A percentile compares a stretch with the other conserved stretches of the same genome.
Conservation (phyloP, 2,888 invertebrate genomes). For the Orchesellides sinensis region DNA sequence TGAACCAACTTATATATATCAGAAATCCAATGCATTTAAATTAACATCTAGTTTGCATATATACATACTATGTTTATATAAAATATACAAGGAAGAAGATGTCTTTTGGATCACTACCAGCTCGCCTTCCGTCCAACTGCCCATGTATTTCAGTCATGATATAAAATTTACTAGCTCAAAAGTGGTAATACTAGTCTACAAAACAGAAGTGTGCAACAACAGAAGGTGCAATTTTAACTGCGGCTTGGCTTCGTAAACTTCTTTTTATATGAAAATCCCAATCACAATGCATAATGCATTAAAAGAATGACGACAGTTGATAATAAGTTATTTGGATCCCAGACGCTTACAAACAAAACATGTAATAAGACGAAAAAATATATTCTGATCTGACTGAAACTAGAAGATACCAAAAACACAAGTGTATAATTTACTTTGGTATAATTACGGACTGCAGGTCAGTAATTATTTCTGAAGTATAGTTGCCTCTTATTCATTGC, state of each 20-base stretch:
- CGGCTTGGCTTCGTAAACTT: too few relatives aligned
- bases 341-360: not conserved
- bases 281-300: not conserved
- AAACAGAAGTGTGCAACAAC: too few relatives aligned
- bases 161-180: too few relatives aligned
- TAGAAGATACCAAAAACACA: slow-evolving; percentile 45
- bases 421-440: slow-evolving; percentile 47
- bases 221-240: too few relatives aligned
- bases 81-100: slow-evolving; percentile 58
- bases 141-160: too few relatives aligned
- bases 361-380: not conserved
- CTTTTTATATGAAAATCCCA: too few relatives aligned
- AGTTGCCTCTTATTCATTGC: slow-evolving; percentile 41
- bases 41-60: slow-evolving; percentile 60
- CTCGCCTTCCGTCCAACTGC: slow-evolving; percentile 61
- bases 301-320: not conserved
- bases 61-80: too few relatives aligned
- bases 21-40: slow-evolving; percentile 57
- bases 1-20: not conserved
- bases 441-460: slow-evolving; percentile 51
- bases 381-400: slow-evolving; percentile 11
- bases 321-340: not conserved
- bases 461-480: slow-evolving; percentile 50
- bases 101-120: slow-evolving; percentile 53
- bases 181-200: too few relatives aligned